Conservation (phyloP, 1,140 invertebrate species). For the Drosophila tsacasi region DNA sequence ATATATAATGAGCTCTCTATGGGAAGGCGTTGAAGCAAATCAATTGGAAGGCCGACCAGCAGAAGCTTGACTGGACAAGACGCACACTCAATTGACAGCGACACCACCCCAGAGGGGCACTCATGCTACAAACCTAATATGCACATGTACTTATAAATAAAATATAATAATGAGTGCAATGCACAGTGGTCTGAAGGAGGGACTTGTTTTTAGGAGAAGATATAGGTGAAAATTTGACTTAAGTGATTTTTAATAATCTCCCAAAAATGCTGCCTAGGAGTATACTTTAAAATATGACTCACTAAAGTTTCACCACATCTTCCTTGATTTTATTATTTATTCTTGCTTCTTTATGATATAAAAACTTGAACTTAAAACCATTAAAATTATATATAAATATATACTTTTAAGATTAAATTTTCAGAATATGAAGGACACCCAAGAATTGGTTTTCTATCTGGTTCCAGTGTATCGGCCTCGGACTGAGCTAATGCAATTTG, state of each 20-base stretch:
- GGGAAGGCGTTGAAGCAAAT: slow-evolving; percentile 57
- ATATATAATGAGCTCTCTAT: slow-evolving; percentile 38
- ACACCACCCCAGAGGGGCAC: slow-evolving; percentile 23
- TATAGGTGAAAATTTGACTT: not conserved
- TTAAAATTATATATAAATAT: too few species aligned
- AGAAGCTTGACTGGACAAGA: slow-evolving; percentile 4
- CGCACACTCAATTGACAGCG: slow-evolving; percentile 38
- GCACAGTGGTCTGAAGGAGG: not conserved
- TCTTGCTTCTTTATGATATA: not conserved
- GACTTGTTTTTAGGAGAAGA: too few species aligned
- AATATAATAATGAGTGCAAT: slow-evolving; percentile 3
- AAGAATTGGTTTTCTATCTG: not conserved
- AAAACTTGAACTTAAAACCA: not conserved
- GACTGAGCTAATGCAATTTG: slow-evolving; percentile 35
- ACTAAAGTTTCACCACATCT: not conserved
- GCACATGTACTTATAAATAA: slow-evolving; percentile 1
- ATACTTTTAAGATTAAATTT: too few species aligned
- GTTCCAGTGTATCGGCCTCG: slow-evolving; percentile 13
- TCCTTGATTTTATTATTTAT: not conserved
- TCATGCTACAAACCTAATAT: slow-evolving; percentile 9
- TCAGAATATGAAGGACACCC: not conserved
- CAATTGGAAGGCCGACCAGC: slow-evolving; percentile 61
- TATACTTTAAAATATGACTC: not conserved
- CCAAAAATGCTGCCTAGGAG: not conserved
- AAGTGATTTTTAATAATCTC: not conserved